Percentiles rank a stretch among this genome's conserved stretches.
phyloP scores from a whole-genome alignment of 2,797 vertebrate species.

The Phaenicophaeus curvirostris region DNA sequence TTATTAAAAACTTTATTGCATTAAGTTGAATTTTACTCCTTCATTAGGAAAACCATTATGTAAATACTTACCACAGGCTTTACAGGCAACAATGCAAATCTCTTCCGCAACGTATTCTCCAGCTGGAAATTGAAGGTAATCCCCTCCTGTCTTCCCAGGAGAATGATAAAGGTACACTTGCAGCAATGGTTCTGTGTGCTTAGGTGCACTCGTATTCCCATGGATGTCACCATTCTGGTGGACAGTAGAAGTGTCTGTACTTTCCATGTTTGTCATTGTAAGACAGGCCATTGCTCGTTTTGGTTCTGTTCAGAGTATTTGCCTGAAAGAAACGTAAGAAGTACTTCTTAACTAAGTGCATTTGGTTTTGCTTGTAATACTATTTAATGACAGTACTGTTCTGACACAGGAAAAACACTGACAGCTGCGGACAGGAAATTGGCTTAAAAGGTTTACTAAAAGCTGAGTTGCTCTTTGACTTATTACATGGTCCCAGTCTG shows the following conservation, averaged over 20 bases:
- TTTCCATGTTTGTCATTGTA: conserved; percentile 85
- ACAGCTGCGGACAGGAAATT: background rate
- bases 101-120: conserved; percentile 91
- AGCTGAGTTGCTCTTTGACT: background rate
- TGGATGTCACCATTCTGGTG: conserved; percentile 74
- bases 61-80: conserved; percentile 86
- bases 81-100: conserved; percentile 88
- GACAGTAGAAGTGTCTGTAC: conserved; percentile 57
- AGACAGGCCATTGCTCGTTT: conserved; percentile 83
- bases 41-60: background rate
- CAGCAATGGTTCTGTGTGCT: conserved; percentile 74
- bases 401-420: background rate
- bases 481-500: background rate
- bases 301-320: conserved; percentile 68
- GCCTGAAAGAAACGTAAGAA: conserved; percentile 72
- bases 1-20: background rate
- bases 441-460: background rate
- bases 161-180: conserved; percentile 86
- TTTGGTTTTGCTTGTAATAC: background rate
- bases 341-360: background rate
- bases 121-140: conserved; percentile 80
- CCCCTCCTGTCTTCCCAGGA: conserved; percentile 72
- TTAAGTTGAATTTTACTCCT: background rate
- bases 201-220: conserved; percentile 48
- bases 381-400: background rate